Conservation (phyloP, 2,113 vertebrate genomes). For the Ginglymostoma cirratum region DNA sequence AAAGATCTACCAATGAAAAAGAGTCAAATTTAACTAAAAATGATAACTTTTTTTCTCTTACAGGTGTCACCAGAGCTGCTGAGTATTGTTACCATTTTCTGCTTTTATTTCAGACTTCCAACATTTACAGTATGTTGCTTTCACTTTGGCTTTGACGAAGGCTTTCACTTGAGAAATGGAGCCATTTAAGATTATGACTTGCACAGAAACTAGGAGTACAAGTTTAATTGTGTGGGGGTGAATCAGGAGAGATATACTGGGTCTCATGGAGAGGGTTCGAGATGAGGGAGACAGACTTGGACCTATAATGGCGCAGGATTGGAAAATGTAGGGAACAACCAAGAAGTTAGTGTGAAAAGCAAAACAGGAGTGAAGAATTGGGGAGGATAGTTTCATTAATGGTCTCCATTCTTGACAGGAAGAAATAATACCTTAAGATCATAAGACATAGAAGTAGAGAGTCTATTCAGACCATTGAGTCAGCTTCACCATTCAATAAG, state of each 20-base stretch:
- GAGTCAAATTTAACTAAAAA: too few relatives aligned
- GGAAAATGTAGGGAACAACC: background rate
- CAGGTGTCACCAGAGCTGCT: too few relatives aligned
- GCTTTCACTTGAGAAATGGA: background rate
- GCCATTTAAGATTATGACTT: background rate
- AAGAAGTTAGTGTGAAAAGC: background rate
- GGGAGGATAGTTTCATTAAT: background rate
- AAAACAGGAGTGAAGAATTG: background rate
- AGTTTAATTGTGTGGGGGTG: background rate
- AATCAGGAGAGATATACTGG: background rate
- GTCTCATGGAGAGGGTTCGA: background rate
- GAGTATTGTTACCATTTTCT: too few relatives aligned
- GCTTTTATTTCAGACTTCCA: too few relatives aligned
- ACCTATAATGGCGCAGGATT: background rate
- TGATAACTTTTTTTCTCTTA: too few relatives aligned
- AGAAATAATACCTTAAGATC: background rate
- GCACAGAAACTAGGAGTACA: background rate
- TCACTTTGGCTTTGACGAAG: too few relatives aligned
- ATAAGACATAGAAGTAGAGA: too few relatives aligned
- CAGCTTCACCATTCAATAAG: too few relatives aligned
- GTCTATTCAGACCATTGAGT: too few relatives aligned
- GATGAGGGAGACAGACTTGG: background rate
- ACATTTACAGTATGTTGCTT: too few relatives aligned
- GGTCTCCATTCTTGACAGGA: background rate
- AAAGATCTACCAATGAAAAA: too few relatives aligned